Percentiles rank a stretch among this genome's conserved stretches.
These are phyloP conservation scores for Candidula unifasciata DNA, from an alignment of 2,888 invertebrate genomes.

Conservation along the genomic window DNA sequence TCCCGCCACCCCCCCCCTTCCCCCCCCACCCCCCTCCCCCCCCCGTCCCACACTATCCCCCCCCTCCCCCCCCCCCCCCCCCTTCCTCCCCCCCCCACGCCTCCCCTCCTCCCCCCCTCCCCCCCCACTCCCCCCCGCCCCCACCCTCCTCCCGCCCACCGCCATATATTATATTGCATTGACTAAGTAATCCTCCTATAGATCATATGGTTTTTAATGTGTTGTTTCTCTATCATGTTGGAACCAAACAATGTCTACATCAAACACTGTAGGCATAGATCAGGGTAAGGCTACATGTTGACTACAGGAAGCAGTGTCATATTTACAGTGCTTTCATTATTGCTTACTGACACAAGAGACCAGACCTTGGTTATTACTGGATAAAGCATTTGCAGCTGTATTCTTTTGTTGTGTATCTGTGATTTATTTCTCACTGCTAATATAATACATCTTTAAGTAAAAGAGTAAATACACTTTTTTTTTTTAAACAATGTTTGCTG, in stretches of 20 bases:
- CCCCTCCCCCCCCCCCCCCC: too few relatives aligned
- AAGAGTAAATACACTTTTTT: neutral
- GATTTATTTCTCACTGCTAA: too few relatives aligned
- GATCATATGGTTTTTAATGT: neutral
- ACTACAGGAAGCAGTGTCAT: neutral
- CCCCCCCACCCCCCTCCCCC: too few relatives aligned
- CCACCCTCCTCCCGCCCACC: too few relatives aligned
- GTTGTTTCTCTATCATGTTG: slow-evolving; percentile 1
- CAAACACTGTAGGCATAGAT: slow-evolving; percentile 35
- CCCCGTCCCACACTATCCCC: too few relatives aligned
- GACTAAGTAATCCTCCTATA: neutral
- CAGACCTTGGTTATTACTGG: neutral
- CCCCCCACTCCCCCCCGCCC: too few relatives aligned
- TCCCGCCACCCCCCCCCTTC: too few relatives aligned
- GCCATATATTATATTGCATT: too few relatives aligned
- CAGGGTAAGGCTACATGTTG: slow-evolving; percentile 44
- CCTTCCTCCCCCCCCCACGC: too few relatives aligned
- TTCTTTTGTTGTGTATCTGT: too few relatives aligned
- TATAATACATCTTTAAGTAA: neutral
- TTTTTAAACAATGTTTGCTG: too few relatives aligned
- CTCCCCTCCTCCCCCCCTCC: too few relatives aligned
- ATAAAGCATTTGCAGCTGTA: neutral
- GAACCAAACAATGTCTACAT: neutral
- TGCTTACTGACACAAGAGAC: slow-evolving; percentile 3
- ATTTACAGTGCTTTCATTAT: slow-evolving; percentile 26